phyloP scores from a whole-genome alignment of 2,797 vertebrate species.

The Meriones psammophilus region DNA sequence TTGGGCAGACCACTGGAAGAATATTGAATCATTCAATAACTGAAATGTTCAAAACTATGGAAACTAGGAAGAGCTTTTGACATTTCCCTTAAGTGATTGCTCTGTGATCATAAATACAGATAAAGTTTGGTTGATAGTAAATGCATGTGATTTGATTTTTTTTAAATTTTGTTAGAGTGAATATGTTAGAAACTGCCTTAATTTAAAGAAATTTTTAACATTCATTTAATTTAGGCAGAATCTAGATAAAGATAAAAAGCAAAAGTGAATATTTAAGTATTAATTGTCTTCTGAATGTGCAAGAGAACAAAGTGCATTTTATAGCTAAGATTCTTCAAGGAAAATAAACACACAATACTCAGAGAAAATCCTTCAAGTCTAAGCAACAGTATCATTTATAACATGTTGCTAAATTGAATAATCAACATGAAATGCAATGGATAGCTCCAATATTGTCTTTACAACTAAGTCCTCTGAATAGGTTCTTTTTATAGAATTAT shows the following conservation, averaged over 20 bases:
- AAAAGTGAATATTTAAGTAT: conserved; percentile 9
- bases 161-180: conserved; percentile 27
- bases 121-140: background rate
- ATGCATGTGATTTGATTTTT: background rate
- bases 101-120: background rate
- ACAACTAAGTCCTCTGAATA: background rate
- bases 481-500: background rate
- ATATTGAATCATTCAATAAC: background rate
- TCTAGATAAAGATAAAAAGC: background rate
- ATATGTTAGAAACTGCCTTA: background rate
- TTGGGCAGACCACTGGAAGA: background rate
- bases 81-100: background rate
- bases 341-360: background rate
- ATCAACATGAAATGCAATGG: conserved; percentile 3
- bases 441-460: background rate
- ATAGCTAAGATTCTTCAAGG: background rate
- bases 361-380: background rate
- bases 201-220: background rate
- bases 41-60: background rate
- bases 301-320: background rate
- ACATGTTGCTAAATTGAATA: background rate
- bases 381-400: background rate
- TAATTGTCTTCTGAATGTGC: background rate
- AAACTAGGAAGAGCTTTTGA: background rate
- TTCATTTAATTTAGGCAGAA: conserved; percentile 4